A percentile compares a stretch with the other conserved stretches of the same genome.
phyloP scores from a whole-genome alignment of 2,888 invertebrate species.

The Cremastinae sp. region DNA sequence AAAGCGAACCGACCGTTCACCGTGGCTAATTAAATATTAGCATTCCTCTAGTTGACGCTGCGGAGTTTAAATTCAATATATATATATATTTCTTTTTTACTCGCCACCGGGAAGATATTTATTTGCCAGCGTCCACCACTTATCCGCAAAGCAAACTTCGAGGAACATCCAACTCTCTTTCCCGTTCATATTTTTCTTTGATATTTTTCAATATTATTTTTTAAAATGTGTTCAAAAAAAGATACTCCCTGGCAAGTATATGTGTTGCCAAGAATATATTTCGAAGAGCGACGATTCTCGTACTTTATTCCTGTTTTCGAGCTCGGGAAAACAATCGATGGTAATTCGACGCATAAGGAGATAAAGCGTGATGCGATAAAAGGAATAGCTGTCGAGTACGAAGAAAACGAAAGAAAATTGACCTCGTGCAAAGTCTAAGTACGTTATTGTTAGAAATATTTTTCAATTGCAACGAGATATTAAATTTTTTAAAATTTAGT shows the following conservation, averaged over 20 bases:
- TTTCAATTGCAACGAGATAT: too few relatives aligned
- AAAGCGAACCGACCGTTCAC: constrained; percentile 46
- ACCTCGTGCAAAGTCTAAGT: neutral
- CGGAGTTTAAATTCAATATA: constrained; percentile 57
- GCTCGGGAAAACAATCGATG: constrained; percentile 53
- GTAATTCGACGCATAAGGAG: constrained; percentile 38
- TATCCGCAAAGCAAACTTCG: constrained; percentile 16
- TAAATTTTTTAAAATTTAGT: too few relatives aligned
- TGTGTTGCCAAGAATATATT: too few relatives aligned
- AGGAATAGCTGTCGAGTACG: neutral
- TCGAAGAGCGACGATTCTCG: too few relatives aligned
- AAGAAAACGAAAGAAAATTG: too few relatives aligned
- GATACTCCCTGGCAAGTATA: too few relatives aligned
- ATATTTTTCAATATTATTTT: neutral
- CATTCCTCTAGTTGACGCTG: constrained; percentile 73
- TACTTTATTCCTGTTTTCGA: neutral
- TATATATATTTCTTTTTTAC: constrained; percentile 19
- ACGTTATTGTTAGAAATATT: neutral
- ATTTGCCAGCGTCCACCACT: constrained; percentile 47
- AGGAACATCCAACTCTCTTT: neutral
- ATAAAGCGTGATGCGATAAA: constrained; percentile 44
- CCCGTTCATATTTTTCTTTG: too few relatives aligned
- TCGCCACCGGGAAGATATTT: constrained; percentile 54
- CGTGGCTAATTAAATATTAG: constrained; percentile 73
- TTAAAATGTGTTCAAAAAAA: too few relatives aligned